Base-by-base conservation (phyloP, 2,797 vertebrate genomes). In the Anabas testudineus region DNA sequence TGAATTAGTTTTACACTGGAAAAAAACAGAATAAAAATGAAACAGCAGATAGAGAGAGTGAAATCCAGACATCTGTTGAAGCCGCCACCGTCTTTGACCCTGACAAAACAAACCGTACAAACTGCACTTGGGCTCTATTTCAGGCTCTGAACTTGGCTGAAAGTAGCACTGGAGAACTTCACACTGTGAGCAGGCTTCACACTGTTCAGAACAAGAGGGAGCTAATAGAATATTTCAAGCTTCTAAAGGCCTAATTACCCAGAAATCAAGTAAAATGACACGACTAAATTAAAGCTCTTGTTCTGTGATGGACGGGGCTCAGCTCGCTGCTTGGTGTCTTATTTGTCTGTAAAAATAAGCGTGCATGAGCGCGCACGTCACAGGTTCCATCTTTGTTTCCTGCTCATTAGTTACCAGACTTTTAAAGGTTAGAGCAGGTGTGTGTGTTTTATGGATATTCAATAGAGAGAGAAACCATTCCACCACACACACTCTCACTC, bases 361-460 rank as follows among this genome's bases (percentile, higher is more conserved):
- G n/a, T n/a, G n/a, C n/a, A n/a, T n/a, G n/a, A n/a, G n/a, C n/a
- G n/a, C n/a, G n/a, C n/a, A n/a, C n/a, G n/a, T n/a, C n/a, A n/a
- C n/a, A n/a, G n/a, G n/a, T 37, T 41, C 62, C 48, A 45, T 51
- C 36, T 47, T 52, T 66, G 37, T 56, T 71, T 73, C 69, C 53
- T 70, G 67, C 24, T 63, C 71, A 76, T 78, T 82, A 81, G 69
- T 51, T 67, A 70, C 26, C 57, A 56, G 52, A 26, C 60, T 60
- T 65, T 61, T 59, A 84, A 82, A 81, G 76, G 72, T 77, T 82
- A 80, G 19, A 77, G 46, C 74, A 70, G 68, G 68, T 81, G 52
- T 56, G 58, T 73, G 60, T 71, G 54, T 65, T 69, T 82, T 74
- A 65, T 78, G 69, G 85, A 61, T 80, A 65, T 78, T 67, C 51